phyloP scores from a whole-genome alignment of 2,113 vertebrate species.

The Synodontis membranacea region DNA sequence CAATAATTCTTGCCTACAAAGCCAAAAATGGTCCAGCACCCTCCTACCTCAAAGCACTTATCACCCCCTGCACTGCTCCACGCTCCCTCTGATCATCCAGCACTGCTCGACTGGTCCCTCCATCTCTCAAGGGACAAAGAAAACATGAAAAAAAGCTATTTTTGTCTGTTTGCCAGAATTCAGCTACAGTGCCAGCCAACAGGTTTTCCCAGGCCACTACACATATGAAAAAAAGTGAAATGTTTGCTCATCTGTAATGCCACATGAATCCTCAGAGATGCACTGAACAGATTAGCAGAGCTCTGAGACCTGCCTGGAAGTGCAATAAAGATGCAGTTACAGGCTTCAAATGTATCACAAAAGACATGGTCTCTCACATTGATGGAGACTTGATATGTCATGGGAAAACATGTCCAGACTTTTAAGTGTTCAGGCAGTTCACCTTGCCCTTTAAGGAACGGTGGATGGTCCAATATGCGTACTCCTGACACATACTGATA shows the following conservation, averaged over 20 bases:
- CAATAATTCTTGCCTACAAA: no score
- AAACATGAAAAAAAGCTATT: background rate
- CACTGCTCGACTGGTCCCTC: no score
- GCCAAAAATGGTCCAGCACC: no score
- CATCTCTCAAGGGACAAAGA: no score
- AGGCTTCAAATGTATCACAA: background rate
- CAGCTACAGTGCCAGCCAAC: background rate
- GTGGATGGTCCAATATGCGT: background rate
- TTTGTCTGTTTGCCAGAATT: background rate
- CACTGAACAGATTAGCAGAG: slow-evolving; percentile 8
- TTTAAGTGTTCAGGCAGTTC: slow-evolving; percentile 1
- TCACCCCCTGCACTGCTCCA: no score
- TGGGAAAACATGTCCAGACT: background rate
- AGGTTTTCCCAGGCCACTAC: background rate
- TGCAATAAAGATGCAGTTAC: background rate
- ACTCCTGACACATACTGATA: background rate
- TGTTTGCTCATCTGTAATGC: background rate
- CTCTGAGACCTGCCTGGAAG: background rate
- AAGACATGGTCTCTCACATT: background rate
- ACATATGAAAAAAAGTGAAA: background rate
- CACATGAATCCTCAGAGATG: background rate
- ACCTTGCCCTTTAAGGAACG: background rate
- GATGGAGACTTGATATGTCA: background rate
- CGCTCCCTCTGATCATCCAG: no score
- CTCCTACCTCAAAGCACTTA: no score